phyloP scores from a whole-genome alignment of 2,797 vertebrate species.

The Diglossa cyanea region DNA sequence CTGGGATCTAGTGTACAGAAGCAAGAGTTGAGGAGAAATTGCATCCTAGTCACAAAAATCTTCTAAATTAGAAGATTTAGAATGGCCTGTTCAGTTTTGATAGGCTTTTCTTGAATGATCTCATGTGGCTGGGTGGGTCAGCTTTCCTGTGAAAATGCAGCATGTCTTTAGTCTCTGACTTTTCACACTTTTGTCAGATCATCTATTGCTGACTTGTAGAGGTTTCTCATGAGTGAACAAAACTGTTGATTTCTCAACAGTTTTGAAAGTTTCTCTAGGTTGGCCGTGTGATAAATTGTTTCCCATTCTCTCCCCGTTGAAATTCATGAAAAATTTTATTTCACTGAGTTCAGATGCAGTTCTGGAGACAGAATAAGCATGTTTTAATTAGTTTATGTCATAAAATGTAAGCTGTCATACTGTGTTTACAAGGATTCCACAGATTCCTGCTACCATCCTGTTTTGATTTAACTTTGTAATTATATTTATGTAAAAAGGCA shows the following conservation, averaged over 20 bases:
- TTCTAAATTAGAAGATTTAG: neutral
- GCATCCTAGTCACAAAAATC: neutral
- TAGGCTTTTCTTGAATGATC: neutral
- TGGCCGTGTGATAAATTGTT: neutral
- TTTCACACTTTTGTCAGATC: neutral
- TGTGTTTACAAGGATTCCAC: constrained; percentile 12
- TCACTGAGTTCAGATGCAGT: neutral
- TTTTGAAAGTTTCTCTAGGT: neutral
- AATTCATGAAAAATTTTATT: neutral
- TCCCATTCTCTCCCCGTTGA: neutral
- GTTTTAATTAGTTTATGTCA: constrained; percentile 34
- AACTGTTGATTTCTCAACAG: neutral
- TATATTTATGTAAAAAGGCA: neutral
- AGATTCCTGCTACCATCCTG: neutral
- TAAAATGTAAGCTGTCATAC: constrained; percentile 27
- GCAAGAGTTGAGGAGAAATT: neutral
- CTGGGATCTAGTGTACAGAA: neutral
- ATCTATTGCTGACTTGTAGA: neutral
- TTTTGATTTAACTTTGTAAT: constrained; percentile 10
- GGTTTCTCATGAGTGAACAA: neutral
- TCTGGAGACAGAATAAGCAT: constrained; percentile 12
- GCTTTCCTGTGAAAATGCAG: neutral
- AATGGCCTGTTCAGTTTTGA: neutral
- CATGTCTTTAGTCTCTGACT: neutral
- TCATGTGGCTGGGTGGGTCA: neutral